Evolutionary conservation across 2,888 invertebrate genomes (phyloP).

Genomic region (Drosophila lutescens): DNA sequence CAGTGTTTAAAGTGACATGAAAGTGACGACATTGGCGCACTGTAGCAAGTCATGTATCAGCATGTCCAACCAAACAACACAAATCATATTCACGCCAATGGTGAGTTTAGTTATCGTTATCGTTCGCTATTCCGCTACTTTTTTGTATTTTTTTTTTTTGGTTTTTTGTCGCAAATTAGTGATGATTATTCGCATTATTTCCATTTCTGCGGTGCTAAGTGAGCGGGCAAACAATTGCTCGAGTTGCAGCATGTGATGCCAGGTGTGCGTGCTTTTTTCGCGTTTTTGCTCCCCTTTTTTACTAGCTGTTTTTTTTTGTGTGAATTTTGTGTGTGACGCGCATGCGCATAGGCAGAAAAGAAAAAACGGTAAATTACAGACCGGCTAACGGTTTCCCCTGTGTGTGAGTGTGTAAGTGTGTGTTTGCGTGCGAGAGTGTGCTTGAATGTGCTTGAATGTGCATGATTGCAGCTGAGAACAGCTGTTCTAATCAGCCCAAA

Average conservation of each 20-base stretch:
- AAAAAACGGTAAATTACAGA: constrained; percentile 21
- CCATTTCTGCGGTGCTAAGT: constrained; percentile 31
- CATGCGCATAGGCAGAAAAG: constrained; percentile 21
- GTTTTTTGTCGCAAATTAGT: constrained; percentile 29
- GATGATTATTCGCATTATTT: constrained; percentile 26
- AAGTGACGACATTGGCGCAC: constrained; percentile 84
- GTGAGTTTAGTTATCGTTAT: constrained; percentile 72
- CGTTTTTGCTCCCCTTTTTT: constrained; percentile 7
- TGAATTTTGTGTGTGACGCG: constrained; percentile 23
- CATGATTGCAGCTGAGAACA: constrained; percentile 34
- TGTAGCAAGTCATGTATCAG: constrained; percentile 85
- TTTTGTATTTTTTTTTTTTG: constrained; percentile 7
- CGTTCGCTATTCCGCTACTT: constrained; percentile 4
- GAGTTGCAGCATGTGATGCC: constrained; percentile 36
- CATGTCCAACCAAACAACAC: constrained; percentile 85
- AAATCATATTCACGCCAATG: constrained; percentile 84
- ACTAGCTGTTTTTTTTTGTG: constrained; percentile 26
- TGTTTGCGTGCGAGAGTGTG: constrained; percentile 24
- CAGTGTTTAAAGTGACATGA: constrained; percentile 85
- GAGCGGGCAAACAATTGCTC: constrained; percentile 26
- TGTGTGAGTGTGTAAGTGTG: constrained; percentile 12
- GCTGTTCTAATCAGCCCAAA: constrained; percentile 37
- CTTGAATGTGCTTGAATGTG: constrained; percentile 1
- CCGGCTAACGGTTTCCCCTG: constrained; percentile 20
- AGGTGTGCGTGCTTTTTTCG: constrained; percentile 8